Evolutionary conservation across 2,797 vertebrate species (phyloP).

Genomic region (Champsocephalus esox): DNA sequence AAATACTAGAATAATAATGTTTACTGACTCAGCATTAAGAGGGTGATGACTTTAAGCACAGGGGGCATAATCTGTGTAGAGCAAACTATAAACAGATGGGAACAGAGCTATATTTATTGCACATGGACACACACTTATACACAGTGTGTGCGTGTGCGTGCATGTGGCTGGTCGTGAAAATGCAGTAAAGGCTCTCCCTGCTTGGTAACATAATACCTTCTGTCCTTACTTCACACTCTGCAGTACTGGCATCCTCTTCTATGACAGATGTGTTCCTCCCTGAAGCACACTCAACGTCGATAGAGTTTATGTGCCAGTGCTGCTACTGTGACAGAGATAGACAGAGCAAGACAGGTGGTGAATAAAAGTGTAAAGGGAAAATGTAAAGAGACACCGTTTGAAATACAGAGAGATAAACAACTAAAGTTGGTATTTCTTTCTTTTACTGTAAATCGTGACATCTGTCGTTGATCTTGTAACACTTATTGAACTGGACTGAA

Average conservation of each 20-base stretch:
- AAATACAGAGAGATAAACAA: conserved; percentile 22
- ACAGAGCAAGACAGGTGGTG: conserved; percentile 13
- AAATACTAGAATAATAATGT: neutral
- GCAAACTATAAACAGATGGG: neutral
- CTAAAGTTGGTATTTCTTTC: conserved; percentile 11
- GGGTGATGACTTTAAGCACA: neutral
- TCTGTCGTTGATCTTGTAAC: conserved; percentile 18
- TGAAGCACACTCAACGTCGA: conserved; percentile 51
- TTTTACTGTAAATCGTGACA: conserved; percentile 19
- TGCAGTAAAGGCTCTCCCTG: conserved; percentile 7
- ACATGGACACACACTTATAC: neutral
- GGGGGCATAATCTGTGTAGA: conserved; percentile 8
- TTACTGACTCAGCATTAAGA: neutral
- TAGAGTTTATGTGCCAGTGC: conserved; percentile 13
- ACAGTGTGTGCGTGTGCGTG: neutral
- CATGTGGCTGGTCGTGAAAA: conserved; percentile 4
- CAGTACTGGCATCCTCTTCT: conserved; percentile 47
- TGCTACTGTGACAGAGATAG: neutral
- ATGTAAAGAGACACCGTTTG: conserved; percentile 23
- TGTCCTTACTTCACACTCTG: conserved; percentile 54
- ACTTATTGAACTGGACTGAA: conserved; percentile 34
- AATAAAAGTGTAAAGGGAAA: conserved; percentile 1
- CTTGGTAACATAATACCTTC: conserved; percentile 21
- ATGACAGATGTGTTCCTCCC: conserved; percentile 67
- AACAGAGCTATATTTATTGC: conserved; percentile 6